Evolutionary conservation across 1,140 invertebrate species (phyloP).

Genomic region (Panulirus ornatus): DNA sequence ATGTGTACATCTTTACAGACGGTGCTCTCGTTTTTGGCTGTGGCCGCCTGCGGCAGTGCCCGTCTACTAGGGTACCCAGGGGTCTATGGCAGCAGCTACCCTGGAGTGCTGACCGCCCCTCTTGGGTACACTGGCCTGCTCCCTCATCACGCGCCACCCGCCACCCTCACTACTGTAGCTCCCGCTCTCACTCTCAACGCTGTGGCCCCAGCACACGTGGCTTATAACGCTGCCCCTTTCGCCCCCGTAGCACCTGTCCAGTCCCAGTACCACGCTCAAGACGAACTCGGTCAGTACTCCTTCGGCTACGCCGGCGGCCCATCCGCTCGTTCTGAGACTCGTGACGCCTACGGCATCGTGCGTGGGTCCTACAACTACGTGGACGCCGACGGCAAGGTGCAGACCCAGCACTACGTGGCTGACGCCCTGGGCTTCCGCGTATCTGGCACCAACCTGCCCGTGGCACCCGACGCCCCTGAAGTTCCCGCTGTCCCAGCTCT

Average conservation of each 20-base stretch:
- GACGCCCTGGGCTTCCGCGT: constrained; percentile 63
- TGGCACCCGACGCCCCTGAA: constrained; percentile 34
- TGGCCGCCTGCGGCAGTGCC: constrained; percentile 16
- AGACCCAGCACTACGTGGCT: constrained; percentile 63
- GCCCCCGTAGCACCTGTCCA: constrained; percentile 34
- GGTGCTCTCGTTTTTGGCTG: constrained; percentile 21
- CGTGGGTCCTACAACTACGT: constrained; percentile 61
- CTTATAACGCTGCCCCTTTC: neutral
- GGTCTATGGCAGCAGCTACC: constrained; percentile 24
- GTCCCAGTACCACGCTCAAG: constrained; percentile 60
- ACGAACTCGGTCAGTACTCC: constrained; percentile 61
- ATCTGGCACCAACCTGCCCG: constrained; percentile 58
- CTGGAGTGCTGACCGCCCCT: constrained; percentile 12
- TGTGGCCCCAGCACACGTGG: constrained; percentile 1
- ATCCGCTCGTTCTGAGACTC: constrained; percentile 39
- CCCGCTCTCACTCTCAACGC: neutral
- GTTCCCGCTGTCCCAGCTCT: constrained; percentile 11
- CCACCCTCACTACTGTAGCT: neutral
- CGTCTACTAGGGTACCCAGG: constrained; percentile 21
- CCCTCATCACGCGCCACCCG: neutral
- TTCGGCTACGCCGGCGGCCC: constrained; percentile 60
- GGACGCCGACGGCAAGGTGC: constrained; percentile 55
- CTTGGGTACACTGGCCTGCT: neutral
- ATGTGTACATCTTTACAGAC: no score
- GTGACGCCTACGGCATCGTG: constrained; percentile 47